Conservation (phyloP, 2,113 vertebrate species). For the Colossoma macropomum region DNA sequence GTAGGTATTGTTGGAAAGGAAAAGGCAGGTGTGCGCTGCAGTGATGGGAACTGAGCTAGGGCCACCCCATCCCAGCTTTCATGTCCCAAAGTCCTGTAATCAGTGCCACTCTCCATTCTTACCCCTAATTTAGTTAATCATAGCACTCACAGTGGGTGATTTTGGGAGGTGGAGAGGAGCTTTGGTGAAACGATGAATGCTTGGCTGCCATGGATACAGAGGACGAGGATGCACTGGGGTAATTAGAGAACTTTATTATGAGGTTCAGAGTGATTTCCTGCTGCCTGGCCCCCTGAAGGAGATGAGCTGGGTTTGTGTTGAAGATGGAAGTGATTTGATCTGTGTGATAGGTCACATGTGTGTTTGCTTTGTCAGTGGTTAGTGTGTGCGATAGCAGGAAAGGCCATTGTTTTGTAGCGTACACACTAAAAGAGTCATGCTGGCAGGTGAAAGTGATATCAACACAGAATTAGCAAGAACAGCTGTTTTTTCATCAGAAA, state of each 20-base stretch:
- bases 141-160: constrained; percentile 57
- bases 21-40: constrained; percentile 27
- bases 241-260: constrained; percentile 51
- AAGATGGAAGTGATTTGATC: constrained; percentile 13
- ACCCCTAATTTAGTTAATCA: constrained; percentile 57
- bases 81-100: constrained; percentile 36
- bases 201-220: constrained; percentile 58
- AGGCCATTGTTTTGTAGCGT: not conserved
- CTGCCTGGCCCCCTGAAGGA: constrained; percentile 6
- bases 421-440: not conserved
- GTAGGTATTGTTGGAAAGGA: not conserved
- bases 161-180: constrained; percentile 29
- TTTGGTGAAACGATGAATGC: constrained; percentile 45
- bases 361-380: constrained; percentile 8
- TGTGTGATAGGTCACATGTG: not conserved
- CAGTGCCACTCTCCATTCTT: constrained; percentile 15
- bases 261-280: constrained; percentile 37
- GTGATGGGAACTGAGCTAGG: not conserved
- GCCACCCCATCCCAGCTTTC: not conserved
- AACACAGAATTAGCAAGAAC: not conserved
- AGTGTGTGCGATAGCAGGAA: not conserved
- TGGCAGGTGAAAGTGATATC: not conserved
- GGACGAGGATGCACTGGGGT: constrained; percentile 39
- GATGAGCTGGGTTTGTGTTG: not conserved
- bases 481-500: not conserved